Evolutionary conservation across 30 jellyfish, hydroid and myxozoan genomes (phyloP), one percentile per base, ranked within the genome.

Genomic region (Clytia hemisphaerica): DNA sequence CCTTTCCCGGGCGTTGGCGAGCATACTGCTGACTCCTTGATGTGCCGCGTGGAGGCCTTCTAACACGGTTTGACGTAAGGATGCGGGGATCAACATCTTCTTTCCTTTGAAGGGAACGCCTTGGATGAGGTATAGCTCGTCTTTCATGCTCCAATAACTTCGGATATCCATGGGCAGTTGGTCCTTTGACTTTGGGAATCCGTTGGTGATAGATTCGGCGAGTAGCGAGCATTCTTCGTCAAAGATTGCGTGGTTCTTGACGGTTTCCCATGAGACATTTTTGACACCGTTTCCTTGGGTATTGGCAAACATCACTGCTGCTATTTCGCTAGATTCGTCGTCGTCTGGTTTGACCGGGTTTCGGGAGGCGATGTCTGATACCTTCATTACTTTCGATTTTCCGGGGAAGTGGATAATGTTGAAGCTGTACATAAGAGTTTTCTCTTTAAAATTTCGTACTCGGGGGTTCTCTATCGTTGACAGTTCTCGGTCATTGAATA

Each of bases 1-100:
- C 2, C 84, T n/a, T 61, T 40, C 51, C 25, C 54, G 58, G 36
- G 84, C 83, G 16, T 1, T 73, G 68, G 83, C 83, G 10, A 55
- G 66, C 83, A 71, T 71, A 21, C 80, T 44, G 49, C 78, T 44
- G 1, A 68, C 78, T 7, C 80, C 80, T 48, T 68, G 80, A 32
- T 68, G 80, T 70, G 80, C 78, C 21, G 80, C 77, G 77, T 68
- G 80, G 6, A 68, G 80, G 58, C 80, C 80, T 12, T 50, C 83
- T 0, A 50, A 71, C 12, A 57, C 80, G 18, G 16, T 26, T 12
- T 16, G 42, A 6, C 71, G 81, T 16, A 31, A 81, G 78, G 50
- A 61, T 21, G 67, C 7, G n/a, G n/a, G n/a, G n/a, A n/a, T n/a
- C 57, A 49, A 35, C 80, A 68, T 68, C 57, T 64, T 64, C 16